Evolutionary conservation across 2,888 invertebrate species (phyloP).

Genomic region (Phengaris arion): DNA sequence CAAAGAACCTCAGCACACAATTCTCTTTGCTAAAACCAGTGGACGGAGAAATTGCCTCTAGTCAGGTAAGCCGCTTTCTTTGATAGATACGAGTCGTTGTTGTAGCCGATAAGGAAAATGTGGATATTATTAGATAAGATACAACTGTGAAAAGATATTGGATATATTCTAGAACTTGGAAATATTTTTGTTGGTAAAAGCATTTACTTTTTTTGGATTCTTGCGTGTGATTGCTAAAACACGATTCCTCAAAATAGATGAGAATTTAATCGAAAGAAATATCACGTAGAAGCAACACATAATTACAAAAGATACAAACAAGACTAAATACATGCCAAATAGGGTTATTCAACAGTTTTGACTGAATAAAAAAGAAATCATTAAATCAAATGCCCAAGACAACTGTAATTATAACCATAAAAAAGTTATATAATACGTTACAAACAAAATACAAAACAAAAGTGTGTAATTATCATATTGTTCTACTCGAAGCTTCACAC

Average conservation of each 20-base stretch:
- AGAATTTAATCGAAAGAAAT: no score
- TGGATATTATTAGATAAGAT: conserved; percentile 27
- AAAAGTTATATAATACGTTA: conserved; percentile 7
- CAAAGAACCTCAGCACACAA: conserved; percentile 66
- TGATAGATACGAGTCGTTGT: conserved; percentile 52
- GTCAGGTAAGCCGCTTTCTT: conserved; percentile 75
- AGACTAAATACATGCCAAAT: neutral
- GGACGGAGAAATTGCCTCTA: conserved; percentile 75
- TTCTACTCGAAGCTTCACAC: neutral
- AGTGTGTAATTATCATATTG: conserved; percentile 22
- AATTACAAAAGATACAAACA: neutral
- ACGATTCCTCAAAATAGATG: no score
- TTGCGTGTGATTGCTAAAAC: no score
- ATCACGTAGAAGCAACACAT: no score
- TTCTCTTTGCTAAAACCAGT: conserved; percentile 65
- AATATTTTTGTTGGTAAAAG: neutral
- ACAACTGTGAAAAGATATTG: conserved; percentile 9
- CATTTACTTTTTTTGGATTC: no score
- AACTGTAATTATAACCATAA: conserved; percentile 12
- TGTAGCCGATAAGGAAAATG: conserved; percentile 36
- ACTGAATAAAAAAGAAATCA: neutral
- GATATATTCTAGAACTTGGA: neutral
- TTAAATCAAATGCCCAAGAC: neutral
- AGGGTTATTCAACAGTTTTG: neutral
- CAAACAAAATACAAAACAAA: neutral